phyloP scores from a whole-genome alignment of 2,797 vertebrate genomes.

The Sebastes umbrosus region DNA sequence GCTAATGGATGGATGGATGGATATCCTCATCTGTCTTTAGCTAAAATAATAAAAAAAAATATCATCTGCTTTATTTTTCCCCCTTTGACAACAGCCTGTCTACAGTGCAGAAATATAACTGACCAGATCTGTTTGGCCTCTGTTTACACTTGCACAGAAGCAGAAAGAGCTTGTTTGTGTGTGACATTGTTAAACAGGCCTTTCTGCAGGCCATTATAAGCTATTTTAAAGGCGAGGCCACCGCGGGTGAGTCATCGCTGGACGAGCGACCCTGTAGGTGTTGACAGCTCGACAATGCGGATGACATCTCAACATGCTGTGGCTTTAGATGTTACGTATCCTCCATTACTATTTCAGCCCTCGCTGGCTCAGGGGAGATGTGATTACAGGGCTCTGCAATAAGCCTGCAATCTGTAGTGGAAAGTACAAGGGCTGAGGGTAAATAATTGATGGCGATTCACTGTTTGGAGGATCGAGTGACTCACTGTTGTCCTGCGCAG shows the following conservation, averaged over 20 bases:
- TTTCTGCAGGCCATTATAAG: constrained; percentile 5
- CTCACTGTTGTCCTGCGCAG: neutral
- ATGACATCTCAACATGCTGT: constrained; percentile 26
- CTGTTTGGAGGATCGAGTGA: constrained; percentile 47
- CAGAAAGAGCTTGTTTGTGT: neutral
- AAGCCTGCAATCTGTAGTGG: constrained; percentile 56
- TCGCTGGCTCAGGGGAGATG: constrained; percentile 39
- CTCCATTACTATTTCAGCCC: constrained; percentile 43
- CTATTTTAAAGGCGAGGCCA: constrained; percentile 32
- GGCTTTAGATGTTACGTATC: constrained; percentile 25
- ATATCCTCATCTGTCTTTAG: too few relatives aligned
- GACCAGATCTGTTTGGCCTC: neutral
- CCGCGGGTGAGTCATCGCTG: constrained; percentile 13
- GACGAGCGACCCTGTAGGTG: constrained; percentile 33
- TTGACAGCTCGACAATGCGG: constrained; percentile 32
- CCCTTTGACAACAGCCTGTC: neutral
- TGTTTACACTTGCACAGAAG: neutral
- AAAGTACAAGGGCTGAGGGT: constrained; percentile 55
- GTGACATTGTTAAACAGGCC: neutral
- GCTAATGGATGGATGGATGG: too few relatives aligned
- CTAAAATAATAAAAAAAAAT: too few relatives aligned
- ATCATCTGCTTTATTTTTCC: too few relatives aligned
- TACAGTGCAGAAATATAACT: neutral
- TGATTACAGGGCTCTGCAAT: constrained; percentile 64
- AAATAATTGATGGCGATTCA: constrained; percentile 61